Evolutionary conservation across 1,140 invertebrate species (phyloP), one percentile per base, ranked within the genome.

Genomic region (Hormaphis cornu): DNA sequence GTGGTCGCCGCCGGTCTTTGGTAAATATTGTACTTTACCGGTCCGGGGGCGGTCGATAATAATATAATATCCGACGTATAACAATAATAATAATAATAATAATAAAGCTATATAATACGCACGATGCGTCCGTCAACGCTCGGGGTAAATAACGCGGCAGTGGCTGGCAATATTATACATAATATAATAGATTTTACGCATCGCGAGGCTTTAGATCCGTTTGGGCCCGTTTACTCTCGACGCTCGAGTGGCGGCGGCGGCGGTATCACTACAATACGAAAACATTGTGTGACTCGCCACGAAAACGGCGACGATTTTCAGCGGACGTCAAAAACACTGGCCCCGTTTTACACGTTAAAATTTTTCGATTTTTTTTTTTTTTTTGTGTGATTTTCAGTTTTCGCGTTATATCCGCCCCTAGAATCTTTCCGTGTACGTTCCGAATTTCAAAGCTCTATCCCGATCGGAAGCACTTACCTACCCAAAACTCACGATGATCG

Each of bases 121-220:
- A n/a, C n/a, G n/a, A n/a, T n/a, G n/a, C 20, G 18, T 7, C 33
- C 53, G 30, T 37, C n/a, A 56, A 30, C 28, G 30, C 14, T 22
- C 33, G 53, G 53, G 22, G 53, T 56, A 56, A 44, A 44, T 44
- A 61, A 18, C 37, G 58, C 7, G 7, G 7, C 14, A 40, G 40
- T 26, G 40, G 33, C 37, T 16, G 14, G 14, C 37, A 40, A 14
- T 40, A 14, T 40, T 40, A 40, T 14, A 8, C 37, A 8, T 40
- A 44, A 53, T 28, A 42, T 61, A 46, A 46, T 63, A 30, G 24
- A 46, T 63, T 63, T 63, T 44, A 63, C 42, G 58, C 42, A 46
- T 46, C 58, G 58, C 46, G 28, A 37, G 42, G 54, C 54, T 24
- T n/a, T 20, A 14, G 33, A 35, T 22, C 10, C 42, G 35, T 30